These are phyloP conservation scores for Sphenopsis melanotis DNA, from an alignment of 2,797 vertebrate species.

Conservation along the genomic window DNA sequence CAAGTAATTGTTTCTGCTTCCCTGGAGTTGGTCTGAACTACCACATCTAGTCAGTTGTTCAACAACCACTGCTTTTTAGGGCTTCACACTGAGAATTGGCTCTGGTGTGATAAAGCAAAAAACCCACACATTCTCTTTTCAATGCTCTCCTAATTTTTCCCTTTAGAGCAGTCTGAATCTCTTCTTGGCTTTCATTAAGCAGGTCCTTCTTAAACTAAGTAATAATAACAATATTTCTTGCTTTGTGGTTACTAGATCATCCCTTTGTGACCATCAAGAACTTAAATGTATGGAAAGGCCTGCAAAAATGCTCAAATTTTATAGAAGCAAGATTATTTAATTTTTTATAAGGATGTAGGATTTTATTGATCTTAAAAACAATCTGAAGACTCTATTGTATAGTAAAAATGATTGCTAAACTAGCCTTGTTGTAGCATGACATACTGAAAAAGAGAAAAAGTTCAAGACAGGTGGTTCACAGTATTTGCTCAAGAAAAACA, in stretches of 20 bases:
- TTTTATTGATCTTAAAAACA: not conserved
- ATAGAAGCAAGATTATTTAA: not conserved
- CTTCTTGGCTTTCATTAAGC: constrained; percentile 7
- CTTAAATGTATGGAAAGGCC: not conserved
- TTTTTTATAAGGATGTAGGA: not conserved
- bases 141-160: not conserved
- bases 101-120: not conserved
- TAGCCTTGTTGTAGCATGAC: not conserved
- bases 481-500: not conserved
- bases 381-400: not conserved
- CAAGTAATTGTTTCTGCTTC: not conserved
- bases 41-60: not conserved
- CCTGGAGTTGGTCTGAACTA: not conserved
- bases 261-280: not conserved
- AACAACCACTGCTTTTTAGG: not conserved
- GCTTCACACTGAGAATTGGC: not conserved
- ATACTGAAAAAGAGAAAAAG: not conserved
- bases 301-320: not conserved
- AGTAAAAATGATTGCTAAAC: not conserved
- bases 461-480: not conserved
- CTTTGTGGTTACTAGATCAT: not conserved
- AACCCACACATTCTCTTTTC: not conserved
- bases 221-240: not conserved
- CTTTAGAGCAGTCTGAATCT: not conserved
- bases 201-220: not conserved